These are phyloP conservation scores for Phocoena phocoena DNA, from an alignment of 2,113 vertebrate species.

Conservation along the genomic window DNA sequence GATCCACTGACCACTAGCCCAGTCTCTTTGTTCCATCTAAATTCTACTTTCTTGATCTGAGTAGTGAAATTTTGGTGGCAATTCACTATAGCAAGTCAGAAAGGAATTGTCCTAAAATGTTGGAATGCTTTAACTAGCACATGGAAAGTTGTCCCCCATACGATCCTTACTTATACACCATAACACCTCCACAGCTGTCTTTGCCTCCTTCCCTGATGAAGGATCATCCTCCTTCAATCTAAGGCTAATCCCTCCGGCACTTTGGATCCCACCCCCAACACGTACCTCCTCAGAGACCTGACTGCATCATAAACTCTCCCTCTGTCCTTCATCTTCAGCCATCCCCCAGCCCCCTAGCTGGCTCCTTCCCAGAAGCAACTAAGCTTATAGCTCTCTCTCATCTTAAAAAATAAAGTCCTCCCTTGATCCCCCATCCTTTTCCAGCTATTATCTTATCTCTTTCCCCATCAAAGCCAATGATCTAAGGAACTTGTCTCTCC, in stretches of 20 bases:
- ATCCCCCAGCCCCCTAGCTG: background rate
- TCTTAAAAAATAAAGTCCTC: background rate
- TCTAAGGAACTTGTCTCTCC: background rate
- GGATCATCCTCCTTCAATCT: background rate
- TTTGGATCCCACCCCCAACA: background rate
- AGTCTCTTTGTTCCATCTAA: background rate
- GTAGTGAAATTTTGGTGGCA: background rate
- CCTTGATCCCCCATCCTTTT: background rate
- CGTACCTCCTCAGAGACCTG: background rate
- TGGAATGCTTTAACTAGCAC: background rate
- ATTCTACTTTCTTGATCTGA: constrained; percentile 24
- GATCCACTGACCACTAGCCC: background rate
- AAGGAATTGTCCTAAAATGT: constrained; percentile 3
- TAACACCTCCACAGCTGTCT: background rate
- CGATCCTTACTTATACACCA: background rate
- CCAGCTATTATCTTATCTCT: background rate
- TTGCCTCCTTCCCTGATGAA: background rate
- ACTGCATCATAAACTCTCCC: background rate
- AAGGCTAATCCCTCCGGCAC: background rate
- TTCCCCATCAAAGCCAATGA: background rate
- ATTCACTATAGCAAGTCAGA: background rate
- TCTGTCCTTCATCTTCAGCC: background rate
- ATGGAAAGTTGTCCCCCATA: background rate
- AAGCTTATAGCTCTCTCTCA: background rate
- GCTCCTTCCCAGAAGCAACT: background rate